Evolutionary conservation across 2,113 vertebrate species (phyloP).

Genomic region (Osmerus mordax): DNA sequence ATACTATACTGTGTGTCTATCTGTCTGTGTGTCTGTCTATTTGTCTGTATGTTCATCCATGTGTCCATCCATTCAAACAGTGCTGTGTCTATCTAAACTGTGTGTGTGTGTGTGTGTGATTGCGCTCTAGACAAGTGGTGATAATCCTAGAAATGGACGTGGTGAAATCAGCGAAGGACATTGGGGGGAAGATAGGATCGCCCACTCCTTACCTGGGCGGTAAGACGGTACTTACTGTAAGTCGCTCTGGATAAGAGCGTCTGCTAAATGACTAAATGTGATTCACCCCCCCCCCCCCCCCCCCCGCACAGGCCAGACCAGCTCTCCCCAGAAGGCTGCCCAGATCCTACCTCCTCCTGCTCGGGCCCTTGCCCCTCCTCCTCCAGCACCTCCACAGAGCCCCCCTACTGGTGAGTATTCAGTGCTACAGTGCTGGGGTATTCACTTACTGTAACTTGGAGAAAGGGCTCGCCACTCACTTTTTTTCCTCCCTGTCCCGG

Average conservation of each 20-base stretch:
- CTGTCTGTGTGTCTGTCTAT: not conserved
- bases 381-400: not conserved
- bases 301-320: not conserved
- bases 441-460: not conserved
- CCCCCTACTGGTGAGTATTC: not conserved
- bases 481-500: too few species aligned
- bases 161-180: constrained; percentile 73
- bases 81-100: not conserved
- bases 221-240: constrained; percentile 40
- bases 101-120: not conserved
- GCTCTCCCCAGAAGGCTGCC: not conserved
- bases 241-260: too few species aligned
- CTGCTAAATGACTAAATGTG: too few species aligned
- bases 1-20: not conserved
- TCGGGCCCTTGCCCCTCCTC: not conserved
- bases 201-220: constrained; percentile 76
- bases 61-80: not conserved
- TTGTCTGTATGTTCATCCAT: not conserved
- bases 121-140: constrained; percentile 74
- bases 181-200: constrained; percentile 79
- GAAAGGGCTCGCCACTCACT: too few species aligned
- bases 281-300: not conserved
- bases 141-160: constrained; percentile 79
- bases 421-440: not conserved
- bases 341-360: not conserved